phyloP scores from a whole-genome alignment of 2,888 invertebrate species.

The Acanthosepion esculentum region DNA sequence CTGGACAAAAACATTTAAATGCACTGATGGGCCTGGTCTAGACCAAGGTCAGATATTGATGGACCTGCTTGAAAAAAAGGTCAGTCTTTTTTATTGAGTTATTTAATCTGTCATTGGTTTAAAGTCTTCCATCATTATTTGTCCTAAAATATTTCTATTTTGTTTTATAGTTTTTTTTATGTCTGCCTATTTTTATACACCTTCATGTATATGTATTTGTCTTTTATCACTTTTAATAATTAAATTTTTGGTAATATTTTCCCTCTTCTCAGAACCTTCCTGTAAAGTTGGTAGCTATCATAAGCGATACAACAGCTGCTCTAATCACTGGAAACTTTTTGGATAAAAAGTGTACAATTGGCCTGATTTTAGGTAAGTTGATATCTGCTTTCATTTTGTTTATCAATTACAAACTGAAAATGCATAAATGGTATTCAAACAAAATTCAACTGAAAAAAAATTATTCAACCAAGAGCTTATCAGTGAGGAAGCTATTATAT shows the following conservation, averaged over 20 bases:
- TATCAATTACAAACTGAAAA: neutral
- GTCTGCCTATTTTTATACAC: neutral
- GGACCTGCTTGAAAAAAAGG: conserved; percentile 79
- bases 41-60: conserved; percentile 84
- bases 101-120: neutral
- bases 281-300: conserved; percentile 83
- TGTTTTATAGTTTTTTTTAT: neutral
- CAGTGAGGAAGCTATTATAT: neutral
- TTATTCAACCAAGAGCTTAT: neutral
- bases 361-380: conserved; percentile 80
- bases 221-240: neutral
- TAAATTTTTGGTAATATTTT: neutral
- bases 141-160: neutral
- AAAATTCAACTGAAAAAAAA: neutral
- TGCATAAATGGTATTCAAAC: neutral
- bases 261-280: conserved; percentile 73
- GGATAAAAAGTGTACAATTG: conserved; percentile 81
- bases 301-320: conserved; percentile 85
- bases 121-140: neutral
- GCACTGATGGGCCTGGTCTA: conserved; percentile 81
- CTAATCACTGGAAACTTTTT: conserved; percentile 82
- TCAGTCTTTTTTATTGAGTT: neutral
- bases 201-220: neutral
- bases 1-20: conserved; percentile 90
- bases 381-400: neutral